Conservation (phyloP, 2,888 invertebrate genomes). For the Catocala nupta region DNA sequence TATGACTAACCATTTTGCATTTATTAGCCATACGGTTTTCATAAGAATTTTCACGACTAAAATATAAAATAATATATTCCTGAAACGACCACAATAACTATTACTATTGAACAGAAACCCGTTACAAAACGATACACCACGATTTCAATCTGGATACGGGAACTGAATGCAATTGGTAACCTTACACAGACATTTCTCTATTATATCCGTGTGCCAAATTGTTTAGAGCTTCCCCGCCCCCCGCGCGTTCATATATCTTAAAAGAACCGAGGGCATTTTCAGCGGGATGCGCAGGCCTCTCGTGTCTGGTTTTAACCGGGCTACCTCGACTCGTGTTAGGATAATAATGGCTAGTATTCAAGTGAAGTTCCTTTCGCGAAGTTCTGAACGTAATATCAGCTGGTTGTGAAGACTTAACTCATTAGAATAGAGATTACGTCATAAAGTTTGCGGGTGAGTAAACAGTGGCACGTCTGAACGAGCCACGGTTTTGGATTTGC, state of each 20-base stretch:
- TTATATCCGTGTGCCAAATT: constrained; percentile 34
- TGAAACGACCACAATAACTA: neutral
- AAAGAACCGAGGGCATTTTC: constrained; percentile 15
- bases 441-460: constrained; percentile 43
- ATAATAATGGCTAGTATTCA: constrained; percentile 63
- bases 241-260: neutral
- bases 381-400: constrained; percentile 56
- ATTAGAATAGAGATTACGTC: constrained; percentile 55
- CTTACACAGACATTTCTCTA: constrained; percentile 52
- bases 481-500: constrained; percentile 35
- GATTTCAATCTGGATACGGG: constrained; percentile 66
- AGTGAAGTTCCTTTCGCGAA: constrained; percentile 52
- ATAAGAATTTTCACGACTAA: no score
- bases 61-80: neutral
- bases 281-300: constrained; percentile 40
- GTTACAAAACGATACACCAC: constrained; percentile 62
- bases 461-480: constrained; percentile 35
- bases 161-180: constrained; percentile 59
- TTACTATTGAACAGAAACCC: constrained; percentile 48
- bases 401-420: constrained; percentile 58
- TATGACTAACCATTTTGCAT: no score
- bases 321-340: constrained; percentile 62
- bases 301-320: constrained; percentile 49
- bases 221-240: constrained; percentile 24
- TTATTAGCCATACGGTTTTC: no score